Percentiles rank a stretch among this genome's conserved stretches.
Evolutionary conservation across 2,888 invertebrate species (phyloP).

Genomic region (Troides helena): DNA sequence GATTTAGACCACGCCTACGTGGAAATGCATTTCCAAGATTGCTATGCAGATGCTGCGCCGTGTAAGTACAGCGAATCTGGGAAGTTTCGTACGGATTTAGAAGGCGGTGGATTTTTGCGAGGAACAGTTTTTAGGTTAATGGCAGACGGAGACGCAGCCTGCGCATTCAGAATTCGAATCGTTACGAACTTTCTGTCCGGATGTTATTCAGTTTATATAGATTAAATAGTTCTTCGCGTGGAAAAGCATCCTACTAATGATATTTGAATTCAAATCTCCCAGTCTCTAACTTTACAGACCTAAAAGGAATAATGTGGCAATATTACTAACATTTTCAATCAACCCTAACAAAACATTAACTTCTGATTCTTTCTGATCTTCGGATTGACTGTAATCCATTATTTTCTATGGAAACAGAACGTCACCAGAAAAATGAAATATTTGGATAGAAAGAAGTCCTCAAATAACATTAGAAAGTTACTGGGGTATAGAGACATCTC

Average conservation of each 20-base stretch:
- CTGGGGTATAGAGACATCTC: too few relatives aligned
- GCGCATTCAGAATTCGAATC: conserved; percentile 18
- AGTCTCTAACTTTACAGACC: too few relatives aligned
- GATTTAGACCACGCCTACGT: conserved; percentile 73
- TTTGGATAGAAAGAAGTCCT: too few relatives aligned
- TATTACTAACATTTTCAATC: too few relatives aligned
- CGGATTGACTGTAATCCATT: too few relatives aligned
- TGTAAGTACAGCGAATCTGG: conserved; percentile 52
- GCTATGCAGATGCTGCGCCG: conserved; percentile 70
- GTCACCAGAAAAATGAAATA: too few relatives aligned
- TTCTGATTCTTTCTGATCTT: too few relatives aligned
- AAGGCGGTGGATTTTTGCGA: conserved; percentile 40
- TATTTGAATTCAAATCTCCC: too few relatives aligned
- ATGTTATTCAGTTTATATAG: neutral
- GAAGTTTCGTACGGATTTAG: conserved; percentile 55
- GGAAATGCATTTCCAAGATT: conserved; percentile 79
- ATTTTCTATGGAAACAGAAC: too few relatives aligned
- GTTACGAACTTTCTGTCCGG: conserved; percentile 4
- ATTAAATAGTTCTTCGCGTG: neutral
- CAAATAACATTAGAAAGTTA: too few relatives aligned
- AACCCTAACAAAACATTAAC: too few relatives aligned
- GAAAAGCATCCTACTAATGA: neutral
- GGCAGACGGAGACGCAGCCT: conserved; percentile 34
- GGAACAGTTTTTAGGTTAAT: conserved; percentile 59
- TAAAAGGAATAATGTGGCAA: too few relatives aligned